These are phyloP conservation scores for Panthera uncia DNA, from an alignment of 2,113 vertebrate species.

Conservation along the genomic window DNA sequence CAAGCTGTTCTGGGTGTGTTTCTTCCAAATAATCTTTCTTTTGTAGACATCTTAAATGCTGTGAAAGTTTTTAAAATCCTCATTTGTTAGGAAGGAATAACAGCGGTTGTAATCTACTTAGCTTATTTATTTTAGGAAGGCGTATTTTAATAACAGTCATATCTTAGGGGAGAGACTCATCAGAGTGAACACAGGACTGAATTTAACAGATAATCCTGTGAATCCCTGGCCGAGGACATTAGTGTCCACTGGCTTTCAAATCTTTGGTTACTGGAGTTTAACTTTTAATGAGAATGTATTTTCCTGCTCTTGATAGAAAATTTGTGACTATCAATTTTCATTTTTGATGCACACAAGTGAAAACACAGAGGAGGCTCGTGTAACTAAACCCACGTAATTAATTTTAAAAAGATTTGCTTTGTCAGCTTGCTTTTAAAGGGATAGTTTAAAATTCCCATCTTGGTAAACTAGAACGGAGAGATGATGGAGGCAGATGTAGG, in stretches of 20 bases:
- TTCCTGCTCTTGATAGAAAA: slow-evolving; percentile 51
- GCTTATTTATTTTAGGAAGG: slow-evolving; percentile 59
- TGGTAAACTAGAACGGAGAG: slow-evolving; percentile 27
- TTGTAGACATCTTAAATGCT: slow-evolving; percentile 75
- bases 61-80: slow-evolving; percentile 63
- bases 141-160: slow-evolving; percentile 28
- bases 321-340: slow-evolving; percentile 28
- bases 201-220: slow-evolving; percentile 47
- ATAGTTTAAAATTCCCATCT: slow-evolving; percentile 69
- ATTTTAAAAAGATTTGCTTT: slow-evolving; percentile 72
- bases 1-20: slow-evolving; percentile 75
- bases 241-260: slow-evolving; percentile 50
- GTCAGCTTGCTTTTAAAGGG: slow-evolving; percentile 75
- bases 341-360: slow-evolving; percentile 66
- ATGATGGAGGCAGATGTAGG: slow-evolving; percentile 12
- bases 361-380: slow-evolving; percentile 58
- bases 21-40: slow-evolving; percentile 69
- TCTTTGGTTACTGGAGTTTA: slow-evolving; percentile 32
- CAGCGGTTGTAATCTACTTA: slow-evolving; percentile 36
- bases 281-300: slow-evolving; percentile 58
- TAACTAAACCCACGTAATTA: slow-evolving; percentile 72
- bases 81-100: slow-evolving; percentile 53
- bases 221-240: slow-evolving; percentile 8
- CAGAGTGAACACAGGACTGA: slow-evolving; percentile 50
- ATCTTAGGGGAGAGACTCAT: slow-evolving; percentile 51